Evolutionary conservation across 2,113 vertebrate species (phyloP).

Genomic region (Empidonax alnorum): DNA sequence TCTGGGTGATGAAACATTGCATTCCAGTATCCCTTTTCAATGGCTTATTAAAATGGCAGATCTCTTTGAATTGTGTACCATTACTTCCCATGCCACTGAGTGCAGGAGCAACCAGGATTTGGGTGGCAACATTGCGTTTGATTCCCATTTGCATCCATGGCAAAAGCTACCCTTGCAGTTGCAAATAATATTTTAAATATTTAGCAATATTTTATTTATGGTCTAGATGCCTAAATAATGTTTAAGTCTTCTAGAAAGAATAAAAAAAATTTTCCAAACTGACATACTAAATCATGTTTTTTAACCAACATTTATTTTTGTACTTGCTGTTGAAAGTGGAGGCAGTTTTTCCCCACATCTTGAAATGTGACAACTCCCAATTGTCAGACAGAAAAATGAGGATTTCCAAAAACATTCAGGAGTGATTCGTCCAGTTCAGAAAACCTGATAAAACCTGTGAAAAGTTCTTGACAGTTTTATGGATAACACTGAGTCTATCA

Average conservation of each 20-base stretch:
- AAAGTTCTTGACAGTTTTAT: not conserved
- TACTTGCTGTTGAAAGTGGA: not conserved
- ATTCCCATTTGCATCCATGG: not conserved
- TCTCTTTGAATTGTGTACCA: not conserved
- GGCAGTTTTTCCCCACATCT: not conserved
- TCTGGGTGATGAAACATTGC: not conserved
- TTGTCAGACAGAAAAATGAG: not conserved
- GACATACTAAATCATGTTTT: not conserved
- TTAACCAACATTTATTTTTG: not conserved
- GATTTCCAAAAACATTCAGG: not conserved
- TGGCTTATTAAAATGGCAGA: not conserved
- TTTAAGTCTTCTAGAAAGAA: not conserved
- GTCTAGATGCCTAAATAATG: not conserved
- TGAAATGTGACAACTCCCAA: not conserved
- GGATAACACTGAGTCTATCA: not conserved
- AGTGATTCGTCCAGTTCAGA: not conserved
- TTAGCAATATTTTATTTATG: not conserved
- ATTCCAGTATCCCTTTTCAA: not conserved
- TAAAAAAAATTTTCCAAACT: not conserved
- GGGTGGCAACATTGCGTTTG: not conserved
- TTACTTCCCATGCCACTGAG: not conserved
- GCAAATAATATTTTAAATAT: not conserved
- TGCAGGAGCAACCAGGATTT: not conserved
- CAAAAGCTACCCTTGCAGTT: not conserved
- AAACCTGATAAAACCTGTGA: slow-evolving; percentile 18